Evolutionary conservation across 2,888 invertebrate genomes (phyloP).

Genomic region (Drosophila pseudotalamancana): DNA sequence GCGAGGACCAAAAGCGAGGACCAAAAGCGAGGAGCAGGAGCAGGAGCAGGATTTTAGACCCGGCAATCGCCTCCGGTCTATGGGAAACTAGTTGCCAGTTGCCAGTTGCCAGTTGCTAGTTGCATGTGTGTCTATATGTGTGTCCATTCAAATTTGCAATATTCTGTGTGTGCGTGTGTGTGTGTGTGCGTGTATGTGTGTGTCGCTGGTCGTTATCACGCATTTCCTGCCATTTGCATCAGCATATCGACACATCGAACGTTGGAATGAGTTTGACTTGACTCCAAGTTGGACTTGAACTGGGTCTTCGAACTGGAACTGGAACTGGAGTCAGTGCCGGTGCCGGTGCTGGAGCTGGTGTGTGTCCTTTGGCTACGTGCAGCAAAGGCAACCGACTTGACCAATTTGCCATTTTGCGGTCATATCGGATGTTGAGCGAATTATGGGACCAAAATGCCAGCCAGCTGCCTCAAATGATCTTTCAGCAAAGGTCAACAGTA

Average conservation of each 20-base stretch:
- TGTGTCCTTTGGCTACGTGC: conserved; percentile 16
- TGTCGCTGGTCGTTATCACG: conserved; percentile 72
- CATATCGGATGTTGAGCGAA: conserved; percentile 62
- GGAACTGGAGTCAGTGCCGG: no score
- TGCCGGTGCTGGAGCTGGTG: conserved; percentile 3
- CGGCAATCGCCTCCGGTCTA: conserved; percentile 28
- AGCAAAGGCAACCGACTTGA: conserved; percentile 57
- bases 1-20: not conserved
- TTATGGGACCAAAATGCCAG: conserved; percentile 40
- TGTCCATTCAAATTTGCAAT: conserved; percentile 66
- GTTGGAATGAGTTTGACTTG: conserved; percentile 6
- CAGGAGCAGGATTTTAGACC: conserved; percentile 7
- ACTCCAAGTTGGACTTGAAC: conserved; percentile 9
- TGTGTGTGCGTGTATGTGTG: conserved; percentile 28
- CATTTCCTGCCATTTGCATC: conserved; percentile 77
- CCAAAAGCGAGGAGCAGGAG: not conserved
- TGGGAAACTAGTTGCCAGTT: conserved; percentile 10
- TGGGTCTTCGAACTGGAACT: conserved; percentile 5
- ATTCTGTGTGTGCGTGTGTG: conserved; percentile 35
- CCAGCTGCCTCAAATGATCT: conserved; percentile 28
- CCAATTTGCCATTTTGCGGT: conserved; percentile 72
- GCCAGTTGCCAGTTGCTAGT: conserved; percentile 4
- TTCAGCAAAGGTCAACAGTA: conserved; percentile 3
- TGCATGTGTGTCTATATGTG: not conserved
- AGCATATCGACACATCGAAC: conserved; percentile 42